Base-by-base conservation (phyloP, 2,888 invertebrate genomes). In the Limnephilus auricula region DNA sequence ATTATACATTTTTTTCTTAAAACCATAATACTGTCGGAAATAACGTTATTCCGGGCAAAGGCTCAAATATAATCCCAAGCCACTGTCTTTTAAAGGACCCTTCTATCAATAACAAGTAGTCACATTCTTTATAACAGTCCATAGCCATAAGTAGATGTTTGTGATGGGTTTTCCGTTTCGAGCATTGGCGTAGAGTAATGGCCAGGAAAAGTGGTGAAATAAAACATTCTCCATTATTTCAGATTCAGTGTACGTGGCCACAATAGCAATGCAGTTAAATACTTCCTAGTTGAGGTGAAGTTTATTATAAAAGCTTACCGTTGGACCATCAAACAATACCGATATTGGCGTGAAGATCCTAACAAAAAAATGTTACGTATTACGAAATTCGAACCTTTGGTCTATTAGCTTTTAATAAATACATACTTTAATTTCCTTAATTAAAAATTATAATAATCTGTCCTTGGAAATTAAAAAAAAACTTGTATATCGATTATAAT, bases 161-260 rank as follows among this genome's bases (percentile, higher is more conserved):
- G 15, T 82, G 82, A n/a, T 3, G 37, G 25, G 1, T 13, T n/a
- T 25, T n/a, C n/a, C 84, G 6, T n/a, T n/a, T 18, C 40, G n/a
- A 84, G n/a, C 40, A 84, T 84, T 84, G 84, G 30, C 45, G 84
- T n/a, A 13, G 37, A 84, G 25, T 25, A 37, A 40, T 34, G 18
- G 15, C 31, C 65, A 40, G 45, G n/a, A 34, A 40, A 84, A 84
- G 84, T 84, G 40, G 82, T n/a, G n/a, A 25, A 34, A 40, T 84
- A 84, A 84, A 84, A 84, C 83, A 84, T 37, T 84, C 34, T 40
- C 83, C n/a, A 37, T 37, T 40, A 84, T 37, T 84, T 40, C 40
- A n/a, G 30, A 40, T 40, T 45, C 45, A 84, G 37, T 84, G 30
- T 84, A 37, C 84, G 84, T 84, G 84, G 40, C 30, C 84, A 25